A percentile compares a stretch with the other conserved stretches of the same genome.
phyloP scores from a whole-genome alignment of 2,113 vertebrate species.

The Oceanites oceanicus region DNA sequence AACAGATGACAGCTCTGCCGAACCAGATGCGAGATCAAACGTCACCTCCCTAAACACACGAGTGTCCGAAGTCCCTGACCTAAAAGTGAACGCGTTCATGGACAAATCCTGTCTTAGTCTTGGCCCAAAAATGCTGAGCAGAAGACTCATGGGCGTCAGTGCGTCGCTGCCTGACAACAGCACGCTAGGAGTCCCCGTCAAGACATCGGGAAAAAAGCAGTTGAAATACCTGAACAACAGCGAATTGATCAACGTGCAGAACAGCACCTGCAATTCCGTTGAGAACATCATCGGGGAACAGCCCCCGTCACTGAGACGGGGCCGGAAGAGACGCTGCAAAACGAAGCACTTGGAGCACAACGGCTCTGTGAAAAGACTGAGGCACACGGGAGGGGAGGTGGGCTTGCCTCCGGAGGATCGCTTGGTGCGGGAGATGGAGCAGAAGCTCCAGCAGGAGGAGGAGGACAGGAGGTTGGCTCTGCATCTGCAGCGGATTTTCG shows the following conservation, averaged over 20 bases:
- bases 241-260: constrained; percentile 47
- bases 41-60: neutral
- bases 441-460: constrained; percentile 79
- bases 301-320: constrained; percentile 73
- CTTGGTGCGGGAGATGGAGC: constrained; percentile 57
- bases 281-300: constrained; percentile 49
- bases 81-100: neutral
- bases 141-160: neutral
- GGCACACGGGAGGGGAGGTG: constrained; percentile 45
- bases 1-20: neutral
- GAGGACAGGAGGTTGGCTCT: constrained; percentile 85
- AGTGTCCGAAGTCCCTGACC: neutral
- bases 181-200: neutral
- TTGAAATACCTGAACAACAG: constrained; percentile 58
- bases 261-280: constrained; percentile 41
- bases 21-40: neutral
- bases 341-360: constrained; percentile 88
- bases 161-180: neutral
- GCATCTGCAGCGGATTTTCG: constrained; percentile 85
- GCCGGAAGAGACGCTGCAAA: constrained; percentile 88
- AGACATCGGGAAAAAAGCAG: constrained; percentile 48
- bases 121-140: constrained; percentile 10
- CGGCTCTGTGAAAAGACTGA: constrained; percentile 75
- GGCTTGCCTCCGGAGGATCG: neutral
- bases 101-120: constrained; percentile 55